phyloP scores from a whole-genome alignment of 2,113 vertebrate species.

The Pygoscelis antarcticus region DNA sequence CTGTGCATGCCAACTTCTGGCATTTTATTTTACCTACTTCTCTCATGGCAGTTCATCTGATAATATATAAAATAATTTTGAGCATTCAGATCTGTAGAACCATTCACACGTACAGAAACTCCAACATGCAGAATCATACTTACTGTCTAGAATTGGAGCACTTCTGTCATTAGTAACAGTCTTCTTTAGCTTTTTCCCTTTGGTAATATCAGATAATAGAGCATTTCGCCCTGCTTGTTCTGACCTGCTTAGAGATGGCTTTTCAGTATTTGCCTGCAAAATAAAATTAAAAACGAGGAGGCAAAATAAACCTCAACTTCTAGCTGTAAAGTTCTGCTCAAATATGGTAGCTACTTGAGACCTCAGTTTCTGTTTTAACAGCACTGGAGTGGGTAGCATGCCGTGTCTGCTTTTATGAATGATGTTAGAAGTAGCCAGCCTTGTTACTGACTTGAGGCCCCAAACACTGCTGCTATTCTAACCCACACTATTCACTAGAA shows the following conservation, averaged over 20 bases:
- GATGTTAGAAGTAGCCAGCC: not conserved
- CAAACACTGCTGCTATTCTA: not conserved
- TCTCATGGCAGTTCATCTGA: not conserved
- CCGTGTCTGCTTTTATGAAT: not conserved
- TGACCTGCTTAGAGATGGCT: constrained; percentile 80
- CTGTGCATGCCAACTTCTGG: not conserved
- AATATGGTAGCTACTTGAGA: not conserved
- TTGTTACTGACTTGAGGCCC: not conserved
- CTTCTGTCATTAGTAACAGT: constrained; percentile 95
- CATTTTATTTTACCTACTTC: not conserved
- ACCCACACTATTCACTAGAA: not conserved
- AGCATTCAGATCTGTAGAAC: not conserved
- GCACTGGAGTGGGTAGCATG: not conserved
- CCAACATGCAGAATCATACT: constrained; percentile 61
- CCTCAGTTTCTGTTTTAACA: not conserved
- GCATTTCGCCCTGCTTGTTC: constrained; percentile 87
- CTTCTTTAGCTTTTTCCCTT: constrained; percentile 92
- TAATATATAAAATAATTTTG: not conserved
- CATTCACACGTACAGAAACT: not conserved
- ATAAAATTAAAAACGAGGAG: not conserved
- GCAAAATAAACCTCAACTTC: not conserved
- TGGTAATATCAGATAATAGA: constrained; percentile 88
- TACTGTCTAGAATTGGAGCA: constrained; percentile 87
- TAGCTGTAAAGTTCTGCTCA: not conserved
- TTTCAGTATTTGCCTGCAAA: constrained; percentile 90